Evolutionary conservation across 2,113 vertebrate genomes (phyloP), one percentile per base, ranked within the genome.

Genomic region (Sakesphorus luctuosus): DNA sequence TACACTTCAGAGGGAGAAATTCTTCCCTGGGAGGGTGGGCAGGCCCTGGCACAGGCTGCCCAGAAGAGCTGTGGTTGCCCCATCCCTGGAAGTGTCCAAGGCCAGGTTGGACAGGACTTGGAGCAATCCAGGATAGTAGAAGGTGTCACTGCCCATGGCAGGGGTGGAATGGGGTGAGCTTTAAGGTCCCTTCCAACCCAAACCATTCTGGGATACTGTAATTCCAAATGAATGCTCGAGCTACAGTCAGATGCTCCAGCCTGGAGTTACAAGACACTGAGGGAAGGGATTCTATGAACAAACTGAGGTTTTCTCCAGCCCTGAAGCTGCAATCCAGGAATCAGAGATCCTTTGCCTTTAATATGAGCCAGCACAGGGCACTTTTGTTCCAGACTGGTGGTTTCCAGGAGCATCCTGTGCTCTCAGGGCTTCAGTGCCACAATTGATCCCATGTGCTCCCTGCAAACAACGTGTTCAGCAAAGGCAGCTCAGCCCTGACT

Each of bases 191-290:
- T 61, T 61, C 58, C 58, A 36, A 61, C 58, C 58, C 23, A 61
- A 61, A 25, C 21, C 52, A 36, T 36, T 52, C 52, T 36, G 44
- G 35, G 44, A 46, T 36, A 31, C 40, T 23, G 31, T 23, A 33
- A 26, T 9, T 89, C 44, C 17, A 25, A 46, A 36, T 0, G 1
- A 78, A 21, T 0, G 9, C 21, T 1, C 7, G 0, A 84, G 38
- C 24, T 14, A 1, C 50, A 20, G 19, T 3, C 9, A 10, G 25
- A 5, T 0, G 1, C 5, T 35, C 62, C 21, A 7, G 18, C 25
- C 33, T 12, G 38, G 13, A 13, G 38, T 4, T 7, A 25, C 33
- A 31, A 13, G 36, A 13, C 26, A 49, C 10, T 3, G 35, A 55
- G 28, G 25, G 50, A 49, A 31, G 18, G 40, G 46, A 2, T 13